A percentile compares a stretch with the other conserved stretches of the same genome.
Evolutionary conservation across 2,888 invertebrate species (phyloP).

Genomic region (Arctia plantaginis): DNA sequence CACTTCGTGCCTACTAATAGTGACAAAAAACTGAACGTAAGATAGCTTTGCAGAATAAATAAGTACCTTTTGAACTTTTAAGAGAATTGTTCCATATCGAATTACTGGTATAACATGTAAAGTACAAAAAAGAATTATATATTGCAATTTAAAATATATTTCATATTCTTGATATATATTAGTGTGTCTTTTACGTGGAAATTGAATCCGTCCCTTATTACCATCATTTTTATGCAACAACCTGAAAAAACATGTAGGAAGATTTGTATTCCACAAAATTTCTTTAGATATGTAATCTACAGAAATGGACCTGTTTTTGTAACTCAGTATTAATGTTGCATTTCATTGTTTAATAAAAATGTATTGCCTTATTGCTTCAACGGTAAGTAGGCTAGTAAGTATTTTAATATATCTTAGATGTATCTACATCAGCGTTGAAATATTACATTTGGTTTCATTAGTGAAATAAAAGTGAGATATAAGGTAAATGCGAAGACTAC

Average conservation of each 20-base stretch:
- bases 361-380: not conserved
- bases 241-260: not conserved
- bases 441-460: slow-evolving; percentile 1
- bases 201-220: not conserved
- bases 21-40: slow-evolving; percentile 43
- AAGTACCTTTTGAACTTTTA: too few relatives aligned
- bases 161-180: too few relatives aligned
- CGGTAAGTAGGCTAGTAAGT: not conserved
- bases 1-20: slow-evolving; percentile 31
- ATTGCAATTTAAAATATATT: too few relatives aligned
- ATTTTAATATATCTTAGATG: not conserved
- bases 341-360: not conserved
- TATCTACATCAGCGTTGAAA: not conserved
- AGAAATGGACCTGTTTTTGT: not conserved
- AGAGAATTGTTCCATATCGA: not conserved
- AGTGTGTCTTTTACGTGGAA: not conserved
- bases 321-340: not conserved
- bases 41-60: not conserved
- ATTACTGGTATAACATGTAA: not conserved
- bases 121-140: too few relatives aligned
- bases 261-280: not conserved
- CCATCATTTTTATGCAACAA: not conserved
- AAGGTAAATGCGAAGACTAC: slow-evolving; percentile 43
- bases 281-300: not conserved
- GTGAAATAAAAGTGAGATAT: slow-evolving; percentile 35